Percentiles rank a stretch among this genome's conserved stretches.
These are phyloP conservation scores for Physella acuta DNA, from an alignment of 1,140 invertebrate species.

Conservation along the genomic window DNA sequence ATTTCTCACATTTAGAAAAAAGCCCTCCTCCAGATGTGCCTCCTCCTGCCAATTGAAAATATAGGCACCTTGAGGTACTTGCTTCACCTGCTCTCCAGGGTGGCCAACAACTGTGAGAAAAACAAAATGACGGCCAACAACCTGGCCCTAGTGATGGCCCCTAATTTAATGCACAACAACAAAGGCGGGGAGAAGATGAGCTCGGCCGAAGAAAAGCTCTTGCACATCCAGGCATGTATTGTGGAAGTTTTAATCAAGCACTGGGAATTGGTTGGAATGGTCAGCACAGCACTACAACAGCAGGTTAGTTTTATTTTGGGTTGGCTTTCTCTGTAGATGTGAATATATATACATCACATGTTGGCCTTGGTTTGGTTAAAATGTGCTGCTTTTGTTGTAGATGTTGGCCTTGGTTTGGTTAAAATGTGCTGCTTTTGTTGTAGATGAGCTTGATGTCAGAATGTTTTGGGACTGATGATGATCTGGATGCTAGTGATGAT, in stretches of 20 bases:
- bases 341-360: too few species aligned
- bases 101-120: constrained; percentile 66
- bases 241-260: constrained; percentile 77
- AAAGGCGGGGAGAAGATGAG: constrained; percentile 62
- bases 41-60: constrained; percentile 68
- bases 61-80: constrained; percentile 72
- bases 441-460: constrained; percentile 43
- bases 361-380: not conserved
- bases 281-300: constrained; percentile 46
- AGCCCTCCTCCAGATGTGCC: constrained; percentile 67
- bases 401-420: not conserved
- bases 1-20: constrained; percentile 50
- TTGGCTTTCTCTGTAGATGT: too few species aligned
- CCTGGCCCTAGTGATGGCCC: constrained; percentile 77
- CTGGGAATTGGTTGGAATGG: constrained; percentile 71
- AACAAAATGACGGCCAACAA: constrained; percentile 83
- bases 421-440: not conserved
- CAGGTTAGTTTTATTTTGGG: constrained; percentile 16
- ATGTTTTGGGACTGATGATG: constrained; percentile 51
- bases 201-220: constrained; percentile 45
- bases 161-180: constrained; percentile 77
- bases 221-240: constrained; percentile 54
- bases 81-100: constrained; percentile 68
- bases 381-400: not conserved
- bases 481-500: constrained; percentile 49